phyloP scores from a whole-genome alignment of 1,140 invertebrate genomes.

The Asbolus verrucosus region DNA sequence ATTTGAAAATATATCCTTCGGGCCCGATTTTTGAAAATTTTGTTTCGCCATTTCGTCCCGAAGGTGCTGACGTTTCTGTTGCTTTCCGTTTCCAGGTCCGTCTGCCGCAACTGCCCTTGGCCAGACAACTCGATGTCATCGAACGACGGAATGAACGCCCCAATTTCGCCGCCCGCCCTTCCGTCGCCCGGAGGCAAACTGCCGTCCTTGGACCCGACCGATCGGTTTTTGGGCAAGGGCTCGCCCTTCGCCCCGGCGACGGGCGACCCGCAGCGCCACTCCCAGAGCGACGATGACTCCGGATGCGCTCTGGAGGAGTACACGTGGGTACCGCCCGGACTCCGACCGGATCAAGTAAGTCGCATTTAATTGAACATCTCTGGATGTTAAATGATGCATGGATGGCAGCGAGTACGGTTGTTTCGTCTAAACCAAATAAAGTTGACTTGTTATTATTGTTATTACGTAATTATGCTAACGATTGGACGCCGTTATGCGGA shows the following conservation, averaged over 20 bases:
- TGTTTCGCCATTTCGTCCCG: too few relatives aligned
- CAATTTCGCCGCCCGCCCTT: slow-evolving; percentile 61
- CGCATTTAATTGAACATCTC: not conserved
- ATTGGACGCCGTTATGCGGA: slow-evolving; percentile 5
- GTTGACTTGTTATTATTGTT: not conserved
- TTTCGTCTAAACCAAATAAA: slow-evolving; percentile 1
- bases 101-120: slow-evolving; percentile 66
- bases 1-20: too few relatives aligned
- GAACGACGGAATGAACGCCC: slow-evolving; percentile 51
- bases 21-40: too few relatives aligned
- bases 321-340: slow-evolving; percentile 96
- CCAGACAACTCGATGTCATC: slow-evolving; percentile 61
- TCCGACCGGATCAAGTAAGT: slow-evolving; percentile 93
- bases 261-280: slow-evolving; percentile 84
- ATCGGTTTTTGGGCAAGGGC: slow-evolving; percentile 67
- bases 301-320: slow-evolving; percentile 98
- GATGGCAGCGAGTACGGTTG: not conserved
- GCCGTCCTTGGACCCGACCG: slow-evolving; percentile 65
- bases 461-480: slow-evolving; percentile 1
- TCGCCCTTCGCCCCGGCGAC: slow-evolving; percentile 61
- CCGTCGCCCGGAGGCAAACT: slow-evolving; percentile 62
- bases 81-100: slow-evolving; percentile 71
- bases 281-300: slow-evolving; percentile 96
- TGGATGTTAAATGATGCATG: not conserved
- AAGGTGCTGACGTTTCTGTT: slow-evolving; percentile 50